Evolutionary conservation across 2,888 invertebrate genomes (phyloP), one percentile per base, ranked within the genome.

Genomic region (Anodontia alba): DNA sequence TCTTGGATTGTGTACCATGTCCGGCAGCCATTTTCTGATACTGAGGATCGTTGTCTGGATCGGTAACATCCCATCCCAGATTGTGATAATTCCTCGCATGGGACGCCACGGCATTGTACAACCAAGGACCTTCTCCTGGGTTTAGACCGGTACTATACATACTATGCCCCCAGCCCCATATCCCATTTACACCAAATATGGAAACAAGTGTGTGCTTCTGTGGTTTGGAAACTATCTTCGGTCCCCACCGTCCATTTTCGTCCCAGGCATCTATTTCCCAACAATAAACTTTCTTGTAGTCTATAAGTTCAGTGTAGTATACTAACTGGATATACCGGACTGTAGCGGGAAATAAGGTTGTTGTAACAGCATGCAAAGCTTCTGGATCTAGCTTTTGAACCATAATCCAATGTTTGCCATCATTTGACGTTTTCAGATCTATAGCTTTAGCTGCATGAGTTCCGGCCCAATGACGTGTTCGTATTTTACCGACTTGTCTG

Each of bases 111-210:
- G 72, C 69, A 66, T 77, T 87, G 71, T 91, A 91, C 43, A 90
- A 69, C 20, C 29, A 23, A 5, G 90, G 84, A 17, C 91, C 91
- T 77, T 90, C 79, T 0, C 76, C 82, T 0, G 75, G 31, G 5
- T 73, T n/a, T 17, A 89, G 31, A 7, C 20, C 36, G 43, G 68
- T 68, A 66, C 90, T 90, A 51, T 81, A 82, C 57, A 54, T 80
- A 12, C 76, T 81, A 49, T 86, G 82, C 26, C 89, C 90, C 91
- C 91, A 91, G 0, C 91, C 90, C 91, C 91, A 91, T 57, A 91
- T 90, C 17, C 89, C 91, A 73, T 91, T 91, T 10, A 91, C 88
- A 0, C 91, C 91, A 10, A 91, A 73, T 36, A 90, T 82, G 26
- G 87, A 71, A 33, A 86, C 43, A 12, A 91, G 42, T 23, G 78